These are phyloP conservation scores for Tolypeutes matacus DNA, from an alignment of 2,797 vertebrate species.

Conservation along the genomic window DNA sequence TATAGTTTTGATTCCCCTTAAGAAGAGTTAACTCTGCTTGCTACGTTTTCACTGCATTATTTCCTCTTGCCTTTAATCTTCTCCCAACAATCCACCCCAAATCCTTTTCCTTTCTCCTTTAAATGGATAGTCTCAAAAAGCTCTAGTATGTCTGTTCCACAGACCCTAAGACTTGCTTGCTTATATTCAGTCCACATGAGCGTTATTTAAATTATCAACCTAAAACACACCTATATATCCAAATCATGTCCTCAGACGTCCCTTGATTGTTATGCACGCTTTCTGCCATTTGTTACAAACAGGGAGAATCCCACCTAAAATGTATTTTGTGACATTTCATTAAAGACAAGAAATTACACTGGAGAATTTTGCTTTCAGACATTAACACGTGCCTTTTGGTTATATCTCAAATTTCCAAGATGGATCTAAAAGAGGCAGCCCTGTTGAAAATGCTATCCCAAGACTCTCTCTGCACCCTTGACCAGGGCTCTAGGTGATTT, in stretches of 20 bases:
- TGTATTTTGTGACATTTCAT: background rate
- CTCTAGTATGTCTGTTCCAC: background rate
- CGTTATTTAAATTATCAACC: background rate
- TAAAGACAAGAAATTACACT: background rate
- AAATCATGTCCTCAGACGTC: background rate
- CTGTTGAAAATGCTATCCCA: background rate
- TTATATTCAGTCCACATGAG: background rate
- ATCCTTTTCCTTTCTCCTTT: constrained; percentile 14
- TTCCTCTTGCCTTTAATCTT: background rate
- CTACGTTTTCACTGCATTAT: background rate
- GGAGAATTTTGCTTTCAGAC: background rate
- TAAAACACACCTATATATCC: no score
- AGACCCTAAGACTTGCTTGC: background rate
- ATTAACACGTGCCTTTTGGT: background rate
- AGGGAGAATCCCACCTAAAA: background rate
- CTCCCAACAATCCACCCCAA: background rate
- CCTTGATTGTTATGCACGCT: background rate
- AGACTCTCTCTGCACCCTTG: background rate
- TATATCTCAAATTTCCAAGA: background rate
- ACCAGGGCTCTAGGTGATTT: background rate
- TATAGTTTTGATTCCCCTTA: background rate
- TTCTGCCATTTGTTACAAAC: background rate
- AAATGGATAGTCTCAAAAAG: background rate
- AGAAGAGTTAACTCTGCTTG: background rate
- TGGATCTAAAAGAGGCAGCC: background rate